phyloP scores from a whole-genome alignment of 2,113 vertebrate genomes.

The Varanus salvator region DNA sequence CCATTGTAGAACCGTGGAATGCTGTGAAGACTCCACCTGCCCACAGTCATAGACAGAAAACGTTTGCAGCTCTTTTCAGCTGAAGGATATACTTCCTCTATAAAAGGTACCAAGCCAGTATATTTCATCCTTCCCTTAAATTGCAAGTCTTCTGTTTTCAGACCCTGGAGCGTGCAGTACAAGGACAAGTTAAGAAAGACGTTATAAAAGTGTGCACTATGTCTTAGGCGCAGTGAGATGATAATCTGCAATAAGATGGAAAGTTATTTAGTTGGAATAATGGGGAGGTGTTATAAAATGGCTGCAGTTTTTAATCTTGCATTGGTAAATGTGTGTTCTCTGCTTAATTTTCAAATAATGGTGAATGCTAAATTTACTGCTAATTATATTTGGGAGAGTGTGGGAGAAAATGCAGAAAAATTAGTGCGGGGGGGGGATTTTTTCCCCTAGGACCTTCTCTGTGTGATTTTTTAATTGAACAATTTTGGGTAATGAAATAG shows the following conservation, averaged over 20 bases:
- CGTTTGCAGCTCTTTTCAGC: constrained; percentile 42
- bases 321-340: background rate
- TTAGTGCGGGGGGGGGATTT: no score
- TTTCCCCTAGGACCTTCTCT: no score
- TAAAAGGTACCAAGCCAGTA: constrained; percentile 57
- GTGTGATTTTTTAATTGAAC: no score
- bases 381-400: no score
- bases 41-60: constrained; percentile 45
- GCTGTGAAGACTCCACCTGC: constrained; percentile 67
- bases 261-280: background rate
- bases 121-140: background rate
- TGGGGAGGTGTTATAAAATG: background rate
- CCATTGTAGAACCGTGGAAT: constrained; percentile 64
- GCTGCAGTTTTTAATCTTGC: background rate
- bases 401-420: no score
- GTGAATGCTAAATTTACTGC: background rate
- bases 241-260: background rate
- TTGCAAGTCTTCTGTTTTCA: background rate
- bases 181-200: background rate
- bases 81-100: constrained; percentile 27
- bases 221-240: background rate
- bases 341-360: background rate
- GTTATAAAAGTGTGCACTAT: background rate
- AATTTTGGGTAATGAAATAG: no score
- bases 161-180: background rate